Evolutionary conservation across 2,797 vertebrate genomes (phyloP), one percentile per base, ranked within the genome.

Genomic region (Microcaecilia unicolor): DNA sequence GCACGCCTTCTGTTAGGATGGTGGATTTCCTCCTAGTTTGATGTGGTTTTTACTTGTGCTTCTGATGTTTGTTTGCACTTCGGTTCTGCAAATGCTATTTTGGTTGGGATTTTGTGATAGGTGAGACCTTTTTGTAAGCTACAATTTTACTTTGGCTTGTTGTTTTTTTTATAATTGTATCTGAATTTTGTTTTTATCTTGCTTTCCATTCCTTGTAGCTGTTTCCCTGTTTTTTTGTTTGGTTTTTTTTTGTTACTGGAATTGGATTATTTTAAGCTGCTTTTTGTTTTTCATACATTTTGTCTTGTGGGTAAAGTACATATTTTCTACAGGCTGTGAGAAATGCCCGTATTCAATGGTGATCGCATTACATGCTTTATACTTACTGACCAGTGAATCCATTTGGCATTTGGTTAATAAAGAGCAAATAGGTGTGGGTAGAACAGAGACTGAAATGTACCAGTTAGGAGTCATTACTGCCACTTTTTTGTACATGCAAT

Each of bases 401-500:
- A 20, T 1, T 0, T 32, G 22, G 23, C 2, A 20, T 1, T 0
- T 32, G 22, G 23, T 5, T 15, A 0, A 6, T 32, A 39, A 1
- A 10, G 51, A 57, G 41, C 21, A 0, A 0, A 37, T 18, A 20
- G 44, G 65, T 34, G 42, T 43, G 50, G 26, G 18, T 48, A 0
- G 2, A 9, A 26, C 34, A 22, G 12, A 64, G 51, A 44, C 42
- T 37, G 37, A 58, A 33, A 31, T 3, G 0, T 41, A 52, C 51
- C 40, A 45, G 32, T 51, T 65, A 51, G 69, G 55, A 58, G 51
- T 63, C 53, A 51, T 28, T 62, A 61, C 61, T 70, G 62, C 69
- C 72, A 44, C 36, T 59, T 55, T 55, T 67, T 75, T 77, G 47
- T 71, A 71, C 51, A 38, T 66, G 55, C 58, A 71, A 63, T 53